Percentiles rank a stretch among this genome's conserved stretches.
These are phyloP conservation scores for Pyxicephalus adspersus DNA, from an alignment of 2,113 vertebrate species.

Conservation along the genomic window DNA sequence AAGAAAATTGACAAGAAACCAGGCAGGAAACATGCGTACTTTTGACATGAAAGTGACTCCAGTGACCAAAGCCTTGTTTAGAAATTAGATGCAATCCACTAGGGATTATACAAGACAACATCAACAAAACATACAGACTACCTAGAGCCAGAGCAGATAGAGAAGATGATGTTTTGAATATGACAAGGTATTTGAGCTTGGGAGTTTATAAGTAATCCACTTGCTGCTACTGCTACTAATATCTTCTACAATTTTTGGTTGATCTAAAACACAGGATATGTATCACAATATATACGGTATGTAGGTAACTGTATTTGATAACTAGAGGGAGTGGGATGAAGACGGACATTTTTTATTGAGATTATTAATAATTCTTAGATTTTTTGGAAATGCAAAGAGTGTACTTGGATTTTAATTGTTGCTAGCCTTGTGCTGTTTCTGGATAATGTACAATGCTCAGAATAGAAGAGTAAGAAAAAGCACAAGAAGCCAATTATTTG, in stretches of 20 bases:
- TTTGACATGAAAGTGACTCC: conserved; percentile 46
- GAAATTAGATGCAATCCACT: conserved; percentile 23
- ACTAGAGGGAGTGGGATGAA: no score
- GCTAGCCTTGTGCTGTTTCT: no score
- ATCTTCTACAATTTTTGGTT: background rate
- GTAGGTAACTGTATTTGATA: no score
- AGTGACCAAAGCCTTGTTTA: conserved; percentile 40
- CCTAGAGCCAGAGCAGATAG: background rate
- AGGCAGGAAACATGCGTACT: conserved; percentile 30
- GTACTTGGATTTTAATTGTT: no score
- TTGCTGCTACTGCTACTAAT: background rate
- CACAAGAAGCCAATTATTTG: no score
- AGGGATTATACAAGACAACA: background rate
- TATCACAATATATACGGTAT: background rate
- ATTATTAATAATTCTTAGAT: no score
- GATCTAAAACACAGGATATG: background rate
- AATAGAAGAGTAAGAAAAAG: no score
- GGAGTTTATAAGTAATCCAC: background rate
- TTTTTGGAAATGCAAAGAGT: no score
- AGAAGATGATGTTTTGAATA: background rate
- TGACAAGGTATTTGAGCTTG: conserved; percentile 4
- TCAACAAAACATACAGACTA: background rate
- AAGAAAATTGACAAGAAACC: conserved; percentile 44
- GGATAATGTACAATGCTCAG: no score
- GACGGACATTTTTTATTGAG: no score